Evolutionary conservation across 1,140 invertebrate genomes (phyloP).

Genomic region (Macrostomum lignano): DNA sequence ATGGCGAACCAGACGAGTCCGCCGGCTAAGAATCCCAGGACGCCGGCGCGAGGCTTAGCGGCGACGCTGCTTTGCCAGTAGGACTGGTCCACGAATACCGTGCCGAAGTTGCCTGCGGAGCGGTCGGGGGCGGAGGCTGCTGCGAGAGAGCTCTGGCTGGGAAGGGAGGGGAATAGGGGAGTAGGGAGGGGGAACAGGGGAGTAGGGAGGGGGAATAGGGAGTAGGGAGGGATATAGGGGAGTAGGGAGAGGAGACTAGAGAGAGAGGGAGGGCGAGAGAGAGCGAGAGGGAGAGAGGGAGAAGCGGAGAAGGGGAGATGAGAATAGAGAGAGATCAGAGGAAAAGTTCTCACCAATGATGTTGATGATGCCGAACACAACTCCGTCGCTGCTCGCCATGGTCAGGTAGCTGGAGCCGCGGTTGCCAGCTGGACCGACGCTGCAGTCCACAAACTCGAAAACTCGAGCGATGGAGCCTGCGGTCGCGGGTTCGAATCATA

Average conservation of each 20-base stretch:
- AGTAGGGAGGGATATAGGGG: too few relatives aligned
- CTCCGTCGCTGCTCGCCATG: slow-evolving; percentile 15
- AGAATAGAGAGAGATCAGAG: too few relatives aligned
- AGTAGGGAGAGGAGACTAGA: too few relatives aligned
- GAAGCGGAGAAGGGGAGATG: too few relatives aligned
- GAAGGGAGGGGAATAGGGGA: too few relatives aligned
- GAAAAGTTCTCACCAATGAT: slow-evolving; percentile 11
- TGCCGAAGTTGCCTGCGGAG: slow-evolving; percentile 23
- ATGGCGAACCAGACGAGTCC: slow-evolving; percentile 27
- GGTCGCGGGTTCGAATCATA: neutral
- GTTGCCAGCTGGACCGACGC: slow-evolving; percentile 15
- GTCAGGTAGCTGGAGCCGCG: slow-evolving; percentile 16
- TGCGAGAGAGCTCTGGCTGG: slow-evolving; percentile 3
- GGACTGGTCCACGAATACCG: slow-evolving; percentile 28
- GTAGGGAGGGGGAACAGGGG: too few relatives aligned
- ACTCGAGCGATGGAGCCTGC: slow-evolving; percentile 9
- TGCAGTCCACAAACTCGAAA: slow-evolving; percentile 11
- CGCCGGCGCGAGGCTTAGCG: slow-evolving; percentile 22
- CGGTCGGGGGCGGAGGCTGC: neutral
- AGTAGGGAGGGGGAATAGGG: too few relatives aligned
- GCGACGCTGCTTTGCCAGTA: slow-evolving; percentile 26
- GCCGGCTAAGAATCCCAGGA: slow-evolving; percentile 22
- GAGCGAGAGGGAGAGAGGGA: too few relatives aligned
- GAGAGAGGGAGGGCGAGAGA: too few relatives aligned
- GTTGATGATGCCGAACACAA: slow-evolving; percentile 26